phyloP scores from a whole-genome alignment of 2,797 vertebrate species.

The Prionace glauca region DNA sequence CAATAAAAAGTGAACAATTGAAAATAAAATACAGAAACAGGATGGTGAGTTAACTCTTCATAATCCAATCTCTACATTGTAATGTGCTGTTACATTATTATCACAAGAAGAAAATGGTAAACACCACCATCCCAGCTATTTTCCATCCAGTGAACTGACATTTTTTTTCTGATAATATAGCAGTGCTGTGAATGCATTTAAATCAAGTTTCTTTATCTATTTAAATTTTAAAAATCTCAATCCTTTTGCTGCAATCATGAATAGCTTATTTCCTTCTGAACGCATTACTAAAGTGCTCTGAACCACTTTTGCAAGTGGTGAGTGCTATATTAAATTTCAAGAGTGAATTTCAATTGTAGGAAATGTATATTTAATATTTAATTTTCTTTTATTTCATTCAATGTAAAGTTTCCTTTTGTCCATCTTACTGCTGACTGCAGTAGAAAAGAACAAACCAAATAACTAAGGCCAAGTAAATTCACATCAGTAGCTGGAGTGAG shows the following conservation, averaged over 20 bases:
- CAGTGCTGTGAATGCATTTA: not conserved
- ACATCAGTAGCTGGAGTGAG: not conserved
- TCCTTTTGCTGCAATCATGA: not conserved
- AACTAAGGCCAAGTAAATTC: not conserved
- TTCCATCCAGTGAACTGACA: not conserved
- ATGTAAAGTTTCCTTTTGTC: not conserved
- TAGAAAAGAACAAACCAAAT: not conserved
- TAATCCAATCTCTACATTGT: not conserved
- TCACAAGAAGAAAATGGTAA: not conserved
- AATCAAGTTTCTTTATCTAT: not conserved
- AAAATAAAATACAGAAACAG: conserved; percentile 2
- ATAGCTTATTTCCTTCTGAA: not conserved
- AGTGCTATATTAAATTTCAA: not conserved
- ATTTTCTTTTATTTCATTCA: too few relatives aligned
- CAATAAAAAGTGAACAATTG: conserved; percentile 6
- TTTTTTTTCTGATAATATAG: not conserved
- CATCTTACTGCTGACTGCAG: not conserved
- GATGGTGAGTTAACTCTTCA: not conserved
- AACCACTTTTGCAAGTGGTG: not conserved
- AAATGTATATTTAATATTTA: not conserved
- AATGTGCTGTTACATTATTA: not conserved
- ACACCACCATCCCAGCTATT: not conserved
- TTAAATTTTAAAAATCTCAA: not conserved
- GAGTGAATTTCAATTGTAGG: not conserved
- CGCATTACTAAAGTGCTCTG: not conserved